Conservation (phyloP, 1,140 invertebrate genomes). For the Lerema accius region DNA sequence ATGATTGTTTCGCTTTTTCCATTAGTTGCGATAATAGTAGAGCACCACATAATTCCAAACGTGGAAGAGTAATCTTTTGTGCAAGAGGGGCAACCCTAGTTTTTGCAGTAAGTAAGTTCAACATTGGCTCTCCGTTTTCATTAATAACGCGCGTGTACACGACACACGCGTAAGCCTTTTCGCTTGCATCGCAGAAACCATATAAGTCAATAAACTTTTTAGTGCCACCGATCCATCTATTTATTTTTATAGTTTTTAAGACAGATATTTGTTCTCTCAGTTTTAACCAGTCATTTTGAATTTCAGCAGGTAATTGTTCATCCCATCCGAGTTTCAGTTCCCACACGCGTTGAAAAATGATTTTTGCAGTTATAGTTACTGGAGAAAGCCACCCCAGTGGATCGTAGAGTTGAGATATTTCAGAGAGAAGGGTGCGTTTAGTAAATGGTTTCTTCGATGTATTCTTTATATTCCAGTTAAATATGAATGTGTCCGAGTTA, state of each 20-base stretch:
- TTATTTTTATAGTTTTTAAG: constrained; percentile 43
- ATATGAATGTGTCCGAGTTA: constrained; percentile 41
- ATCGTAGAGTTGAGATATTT: constrained; percentile 58
- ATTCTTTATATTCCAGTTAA: constrained; percentile 27
- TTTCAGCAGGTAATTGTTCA: constrained; percentile 41
- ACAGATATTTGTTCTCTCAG: constrained; percentile 38
- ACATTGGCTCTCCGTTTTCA: constrained; percentile 23
- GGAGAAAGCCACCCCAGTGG: constrained; percentile 62
- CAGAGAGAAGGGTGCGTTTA: constrained; percentile 51
- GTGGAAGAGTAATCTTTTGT: constrained; percentile 68
- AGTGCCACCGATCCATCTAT: constrained; percentile 36
- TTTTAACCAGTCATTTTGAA: constrained; percentile 42
- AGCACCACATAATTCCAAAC: constrained; percentile 77
- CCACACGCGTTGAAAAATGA: constrained; percentile 71
- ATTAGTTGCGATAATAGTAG: constrained; percentile 56
- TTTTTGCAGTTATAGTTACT: constrained; percentile 59
- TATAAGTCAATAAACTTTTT: constrained; percentile 41
- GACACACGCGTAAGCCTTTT: constrained; percentile 44
- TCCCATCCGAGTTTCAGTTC: constrained; percentile 58
- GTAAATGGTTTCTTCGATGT: constrained; percentile 31
- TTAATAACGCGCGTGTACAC: constrained; percentile 49
- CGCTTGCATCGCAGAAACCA: constrained; percentile 56
- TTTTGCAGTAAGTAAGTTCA: constrained; percentile 57
- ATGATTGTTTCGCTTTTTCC: constrained; percentile 36
- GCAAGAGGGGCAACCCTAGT: constrained; percentile 68